Evolutionary conservation across 1,140 invertebrate species (phyloP), one percentile per base, ranked within the genome.

Genomic region (Myzus persicae): DNA sequence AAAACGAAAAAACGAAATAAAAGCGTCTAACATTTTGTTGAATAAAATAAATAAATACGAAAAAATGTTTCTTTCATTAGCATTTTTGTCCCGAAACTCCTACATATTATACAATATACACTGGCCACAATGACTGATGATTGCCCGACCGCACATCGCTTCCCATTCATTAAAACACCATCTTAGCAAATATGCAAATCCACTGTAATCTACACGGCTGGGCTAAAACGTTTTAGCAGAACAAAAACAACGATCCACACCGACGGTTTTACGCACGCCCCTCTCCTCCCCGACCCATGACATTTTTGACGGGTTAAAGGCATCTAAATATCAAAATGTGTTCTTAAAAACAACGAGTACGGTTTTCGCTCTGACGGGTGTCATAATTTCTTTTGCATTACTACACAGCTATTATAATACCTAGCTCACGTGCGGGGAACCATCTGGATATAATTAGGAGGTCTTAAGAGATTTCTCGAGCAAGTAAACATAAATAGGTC

Each of bases 121-220:
- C 26, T 44, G 84, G 3, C 31, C n/a, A 4, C 85, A 18, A 87
- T 87, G 85, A 87, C 85, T 87, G 85, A 87, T 87, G 85, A 87
- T 87, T 48, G 85, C 18, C 44, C 44, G 9, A 84, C 82, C 82
- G 38, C 82, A 42, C 82, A 44, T 87, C 42, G 26, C 42, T 87
- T 36, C n/a, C 14, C 44, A 31, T 87, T 87, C 42, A 87, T 87
- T 87, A 87, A 87, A 87, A 87, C 42, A 87, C 42, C 85, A 87
- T 87, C 85, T 87, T 87, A 44, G 31, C 85, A 87, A 87, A 87
- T 87, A 87, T 87, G 85, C 85, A 87, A 87, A 87, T 87, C 85
- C 44, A 3, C 44, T 36, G 42, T 87, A 87, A 87, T 87, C 85
- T 87, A 87, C 26, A 46, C 85, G 44, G 7, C 31, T 18, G 44